phyloP scores from a whole-genome alignment of 2,888 invertebrate species.

The Eulithis prunata region DNA sequence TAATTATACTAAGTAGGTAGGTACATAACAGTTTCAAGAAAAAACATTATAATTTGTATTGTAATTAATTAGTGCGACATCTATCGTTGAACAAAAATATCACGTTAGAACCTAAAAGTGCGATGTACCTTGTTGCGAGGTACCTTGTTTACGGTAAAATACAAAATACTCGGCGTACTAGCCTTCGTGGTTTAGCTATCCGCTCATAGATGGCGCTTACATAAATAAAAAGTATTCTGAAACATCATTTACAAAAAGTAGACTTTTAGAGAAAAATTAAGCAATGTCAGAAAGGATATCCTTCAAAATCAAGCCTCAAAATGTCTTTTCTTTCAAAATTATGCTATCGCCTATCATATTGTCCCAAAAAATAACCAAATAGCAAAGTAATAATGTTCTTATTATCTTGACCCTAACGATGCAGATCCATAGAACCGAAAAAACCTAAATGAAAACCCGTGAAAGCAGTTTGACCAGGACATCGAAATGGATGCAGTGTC shows the following conservation, averaged over 20 bases:
- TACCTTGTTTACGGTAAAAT: too few relatives aligned
- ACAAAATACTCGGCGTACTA: neutral
- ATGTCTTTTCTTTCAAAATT: neutral
- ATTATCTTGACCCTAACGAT: conserved; percentile 24
- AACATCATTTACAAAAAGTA: neutral
- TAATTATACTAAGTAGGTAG: too few relatives aligned
- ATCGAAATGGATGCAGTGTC: conserved; percentile 66
- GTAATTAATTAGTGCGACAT: neutral
- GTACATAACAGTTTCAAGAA: too few relatives aligned
- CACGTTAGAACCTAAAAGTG: neutral
- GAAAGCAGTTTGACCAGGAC: conserved; percentile 29
- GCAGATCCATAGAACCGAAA: conserved; percentile 18
- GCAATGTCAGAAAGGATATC: neutral
- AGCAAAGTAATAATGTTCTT: neutral
- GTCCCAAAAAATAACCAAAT: conserved; percentile 1
- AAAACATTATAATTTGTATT: too few relatives aligned
- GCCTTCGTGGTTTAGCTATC: neutral
- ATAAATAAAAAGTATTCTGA: neutral
- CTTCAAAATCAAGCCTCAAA: neutral
- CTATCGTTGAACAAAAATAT: neutral
- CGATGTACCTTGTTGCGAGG: too few relatives aligned
- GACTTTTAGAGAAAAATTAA: neutral
- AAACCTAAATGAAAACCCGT: conserved; percentile 47
- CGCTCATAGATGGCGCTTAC: conserved; percentile 17
- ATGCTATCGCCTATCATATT: neutral